Percentiles rank a stretch among this genome's conserved stretches.
phyloP scores from a whole-genome alignment of 2,888 invertebrate genomes.

The Psylliodes chrysocephalus region DNA sequence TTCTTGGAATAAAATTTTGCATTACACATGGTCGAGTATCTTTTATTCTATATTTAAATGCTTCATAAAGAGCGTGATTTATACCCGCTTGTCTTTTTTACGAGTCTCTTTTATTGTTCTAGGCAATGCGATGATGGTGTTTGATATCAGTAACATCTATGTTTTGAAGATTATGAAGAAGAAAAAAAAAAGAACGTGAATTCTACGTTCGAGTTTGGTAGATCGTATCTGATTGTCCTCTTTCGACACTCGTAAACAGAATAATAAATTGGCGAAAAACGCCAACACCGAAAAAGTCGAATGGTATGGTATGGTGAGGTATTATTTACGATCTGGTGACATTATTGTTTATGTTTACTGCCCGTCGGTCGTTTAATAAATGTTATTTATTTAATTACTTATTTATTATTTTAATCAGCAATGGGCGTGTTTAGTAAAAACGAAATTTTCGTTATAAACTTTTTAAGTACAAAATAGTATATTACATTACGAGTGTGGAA shows the following conservation, averaged over 20 bases:
- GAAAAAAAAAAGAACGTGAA: conserved; percentile 19
- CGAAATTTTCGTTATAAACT: too few species aligned
- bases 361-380: too few species aligned
- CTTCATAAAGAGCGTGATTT: conserved; percentile 9
- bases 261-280: conserved; percentile 24
- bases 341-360: too few species aligned
- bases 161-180: conserved; percentile 8
- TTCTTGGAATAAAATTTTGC: neutral
- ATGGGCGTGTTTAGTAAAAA: too few species aligned
- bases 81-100: conserved; percentile 10
- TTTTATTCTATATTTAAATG: conserved; percentile 10
- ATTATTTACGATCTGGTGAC: conserved; percentile 9
- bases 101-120: conserved; percentile 15
- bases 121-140: conserved; percentile 9
- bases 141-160: conserved; percentile 25
- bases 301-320: too few species aligned
- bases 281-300: conserved; percentile 14
- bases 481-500: too few species aligned
- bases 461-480: too few species aligned
- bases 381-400: too few species aligned
- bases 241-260: conserved; percentile 14
- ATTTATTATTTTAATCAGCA: too few species aligned
- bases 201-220: conserved; percentile 21
- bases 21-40: neutral
- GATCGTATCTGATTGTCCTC: conserved; percentile 17